phyloP scores from a whole-genome alignment of 2,797 vertebrate species.

The Gorsachius magnificus region DNA sequence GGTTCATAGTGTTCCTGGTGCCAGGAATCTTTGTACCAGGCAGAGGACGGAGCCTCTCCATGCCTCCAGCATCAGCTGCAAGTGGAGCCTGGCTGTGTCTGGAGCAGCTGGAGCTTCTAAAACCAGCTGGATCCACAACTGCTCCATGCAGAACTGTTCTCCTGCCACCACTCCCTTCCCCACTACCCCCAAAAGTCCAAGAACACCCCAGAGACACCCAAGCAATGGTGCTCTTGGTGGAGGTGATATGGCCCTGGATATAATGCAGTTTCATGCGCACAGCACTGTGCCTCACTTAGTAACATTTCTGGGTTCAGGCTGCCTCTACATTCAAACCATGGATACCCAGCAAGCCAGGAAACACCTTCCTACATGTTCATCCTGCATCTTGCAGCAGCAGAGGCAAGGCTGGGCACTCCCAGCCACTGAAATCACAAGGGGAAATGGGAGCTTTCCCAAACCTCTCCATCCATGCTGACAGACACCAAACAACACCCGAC shows the following conservation, averaged over 20 bases:
- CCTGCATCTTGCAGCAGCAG: neutral
- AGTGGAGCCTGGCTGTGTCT: neutral
- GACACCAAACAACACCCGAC: neutral
- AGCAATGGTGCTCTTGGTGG: neutral
- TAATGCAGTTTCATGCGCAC: neutral
- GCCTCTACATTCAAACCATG: neutral
- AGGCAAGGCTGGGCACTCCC: neutral
- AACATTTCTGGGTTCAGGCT: neutral
- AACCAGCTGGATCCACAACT: neutral
- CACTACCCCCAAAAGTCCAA: neutral
- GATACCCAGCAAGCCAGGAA: neutral
- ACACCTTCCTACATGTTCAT: neutral
- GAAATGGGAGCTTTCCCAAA: neutral
- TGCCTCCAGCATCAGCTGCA: accelerated
- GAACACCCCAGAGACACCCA: neutral
- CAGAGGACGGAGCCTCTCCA: neutral
- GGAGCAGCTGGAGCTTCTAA: neutral
- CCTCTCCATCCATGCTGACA: neutral
- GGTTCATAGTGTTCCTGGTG: neutral
- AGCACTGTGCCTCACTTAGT: neutral
- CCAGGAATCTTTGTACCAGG: neutral
- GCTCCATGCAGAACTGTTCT: neutral
- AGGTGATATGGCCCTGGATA: neutral
- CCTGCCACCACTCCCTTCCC: neutral
- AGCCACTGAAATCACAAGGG: neutral